Evolutionary conservation across 35 echinoderm and acorn worm species (phyloP), one percentile per base, ranked within the genome.

Genomic region (Hemicentrotus pulcherrimus): DNA sequence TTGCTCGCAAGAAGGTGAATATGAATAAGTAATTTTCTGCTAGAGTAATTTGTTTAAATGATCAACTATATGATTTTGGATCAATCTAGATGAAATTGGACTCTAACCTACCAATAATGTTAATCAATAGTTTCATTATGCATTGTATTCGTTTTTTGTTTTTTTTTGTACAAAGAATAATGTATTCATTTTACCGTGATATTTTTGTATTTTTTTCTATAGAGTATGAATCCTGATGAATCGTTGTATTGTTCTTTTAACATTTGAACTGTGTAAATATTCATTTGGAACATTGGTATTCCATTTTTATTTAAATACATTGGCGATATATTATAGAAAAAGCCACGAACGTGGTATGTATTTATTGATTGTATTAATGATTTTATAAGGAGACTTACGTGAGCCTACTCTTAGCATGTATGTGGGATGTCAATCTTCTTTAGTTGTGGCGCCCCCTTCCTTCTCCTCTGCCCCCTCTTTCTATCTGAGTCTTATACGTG

Each of bases 131-230:
- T 28, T 28, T 16, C 12, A 59, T 59, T 78, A 4, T 22, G 18
- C 28, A 78, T 6, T n/a, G 65, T 78, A 78, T 78, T 78, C 65
- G 4, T 78, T 78, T 28, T 70, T 78, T 78, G 65, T 78, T 22
- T 2, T 78, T 78, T 28, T 70, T 78, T 78, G 65, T 78, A 78
- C 6, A 78, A 78, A 78, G 19, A 78, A n/a, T 78, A 78, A 78
- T 78, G 65, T 78, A 78, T 78, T 78, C 65, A 22, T 6, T 18
- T 28, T 2, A 28, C 28, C n/a, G 65, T 78, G 65, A 22, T 78
- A 78, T 78, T 78, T 78, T 78, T 78, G 65, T 78, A 78, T 78
- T 78, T 22, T 55, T 78, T 78, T n/a, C 65, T 78, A 78, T 78
- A 28, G 65, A 78, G 22, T n/a, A n/a, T 78, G 28, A 28, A 55